Percentiles rank a stretch among this genome's conserved stretches.
Conservation (phyloP, 2,113 vertebrate species). For the Hystrix cristata region DNA sequence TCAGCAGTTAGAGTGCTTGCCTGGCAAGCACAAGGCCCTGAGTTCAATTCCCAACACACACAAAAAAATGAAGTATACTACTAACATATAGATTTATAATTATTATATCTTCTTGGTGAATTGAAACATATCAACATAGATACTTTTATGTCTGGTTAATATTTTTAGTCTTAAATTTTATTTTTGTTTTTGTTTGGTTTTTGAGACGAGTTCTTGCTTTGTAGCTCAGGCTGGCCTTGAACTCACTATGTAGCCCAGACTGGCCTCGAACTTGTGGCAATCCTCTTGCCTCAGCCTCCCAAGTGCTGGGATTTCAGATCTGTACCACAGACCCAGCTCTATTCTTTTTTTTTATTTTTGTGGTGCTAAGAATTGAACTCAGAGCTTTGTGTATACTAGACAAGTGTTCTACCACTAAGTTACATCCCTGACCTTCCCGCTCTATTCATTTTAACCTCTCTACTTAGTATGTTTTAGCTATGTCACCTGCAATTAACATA, state of each 20-base stretch:
- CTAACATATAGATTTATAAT: slow-evolving; percentile 3
- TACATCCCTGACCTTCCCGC: neutral
- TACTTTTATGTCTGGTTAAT: neutral
- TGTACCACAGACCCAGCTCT: neutral
- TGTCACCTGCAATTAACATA: slow-evolving; percentile 1
- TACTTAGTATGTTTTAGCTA: slow-evolving; percentile 8
- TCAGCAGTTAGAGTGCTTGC: too few species aligned
- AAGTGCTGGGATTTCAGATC: neutral
- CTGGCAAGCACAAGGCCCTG: too few species aligned
- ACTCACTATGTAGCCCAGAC: neutral
- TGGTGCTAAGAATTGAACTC: neutral
- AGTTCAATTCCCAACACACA: too few species aligned
- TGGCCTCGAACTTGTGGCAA: neutral
- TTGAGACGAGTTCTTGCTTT: neutral
- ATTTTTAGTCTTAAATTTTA: neutral
- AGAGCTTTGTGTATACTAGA: neutral
- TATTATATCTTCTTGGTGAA: neutral
- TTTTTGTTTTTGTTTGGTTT: neutral
- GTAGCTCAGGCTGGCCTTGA: neutral
- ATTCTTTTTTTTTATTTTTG: neutral
- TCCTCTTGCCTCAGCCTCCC: neutral
- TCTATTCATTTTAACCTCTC: neutral
- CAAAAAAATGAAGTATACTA: neutral
- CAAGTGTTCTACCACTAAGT: neutral
- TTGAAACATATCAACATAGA: neutral